Percentiles rank a stretch among this genome's conserved stretches.
These are phyloP conservation scores for Eristalis tenax DNA, from an alignment of 2,888 invertebrate species.

Conservation along the genomic window DNA sequence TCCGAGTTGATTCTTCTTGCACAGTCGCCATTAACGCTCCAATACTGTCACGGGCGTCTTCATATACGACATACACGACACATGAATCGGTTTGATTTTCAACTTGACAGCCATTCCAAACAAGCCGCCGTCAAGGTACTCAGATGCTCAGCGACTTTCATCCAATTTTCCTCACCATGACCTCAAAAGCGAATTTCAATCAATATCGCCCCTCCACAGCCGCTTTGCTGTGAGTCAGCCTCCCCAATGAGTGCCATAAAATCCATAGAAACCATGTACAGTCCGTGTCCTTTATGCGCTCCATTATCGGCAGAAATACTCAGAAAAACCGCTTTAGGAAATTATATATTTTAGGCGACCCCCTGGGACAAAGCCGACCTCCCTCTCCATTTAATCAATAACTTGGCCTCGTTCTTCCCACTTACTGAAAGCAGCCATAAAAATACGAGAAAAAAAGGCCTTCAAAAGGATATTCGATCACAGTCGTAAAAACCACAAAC, in stretches of 20 bases:
- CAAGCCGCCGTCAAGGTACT: no score
- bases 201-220: not conserved
- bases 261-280: not conserved
- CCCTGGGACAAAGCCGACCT: not conserved
- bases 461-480: constrained; percentile 34
- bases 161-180: not conserved
- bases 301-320: constrained; percentile 8
- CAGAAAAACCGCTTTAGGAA: constrained; percentile 8
- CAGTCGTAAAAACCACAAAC: constrained; percentile 21
- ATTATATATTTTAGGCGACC: constrained; percentile 4
- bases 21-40: no score
- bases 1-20: no score
- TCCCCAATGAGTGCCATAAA: not conserved
- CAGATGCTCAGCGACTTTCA: not conserved
- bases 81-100: no score
- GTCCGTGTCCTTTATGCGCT: not conserved
- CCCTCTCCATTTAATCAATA: constrained; percentile 10
- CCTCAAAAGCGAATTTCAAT: not conserved
- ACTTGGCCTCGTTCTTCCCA: not conserved
- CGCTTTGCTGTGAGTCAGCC: not conserved
- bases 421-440: not conserved
- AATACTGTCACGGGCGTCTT: no score
- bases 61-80: no score
- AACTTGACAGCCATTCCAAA: no score
- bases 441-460: not conserved